Evolutionary conservation across 2,113 vertebrate genomes (phyloP), one percentile per base, ranked within the genome.

Genomic region (Lepisosteus osseus): DNA sequence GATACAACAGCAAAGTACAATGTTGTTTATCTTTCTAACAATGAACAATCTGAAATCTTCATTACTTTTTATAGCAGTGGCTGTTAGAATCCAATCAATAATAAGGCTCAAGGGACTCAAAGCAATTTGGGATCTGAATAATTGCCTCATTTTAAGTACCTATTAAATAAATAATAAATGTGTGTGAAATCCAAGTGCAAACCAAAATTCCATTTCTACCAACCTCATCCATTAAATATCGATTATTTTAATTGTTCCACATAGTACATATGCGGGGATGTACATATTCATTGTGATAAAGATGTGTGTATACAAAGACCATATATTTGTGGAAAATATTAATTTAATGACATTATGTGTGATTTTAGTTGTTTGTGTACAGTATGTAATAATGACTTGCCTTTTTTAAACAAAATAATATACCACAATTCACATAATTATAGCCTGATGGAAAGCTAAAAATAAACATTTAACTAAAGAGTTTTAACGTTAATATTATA

Each of bases 101-200:
- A 12, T 11, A n/a, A 59, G n/a, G 56, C 56, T 59, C 56, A 12
- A 12, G 56, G 56, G 56, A 59, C 56, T 12, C 11, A 59, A 59
- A 59, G n/a, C 56, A 59, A n/a, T 59, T 59, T 59, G n/a, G n/a
- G 56, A n/a, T n/a, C 56, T 59, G 56, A 59, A 59, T 59, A 59
- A 59, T 59, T 59, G 47, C 47, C 47, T 51, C 12, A 4, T n/a
- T 59, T 59, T 59, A 59, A 59, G 56, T n/a, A 59, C 56, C 56
- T 11, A 59, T 59, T 9, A 59, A 59, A 59, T 59, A 59, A 59
- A 59, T 59, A 59, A 59, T 59, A 59, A 59, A 14, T 59, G 56
- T 59, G 56, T 59, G 56, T 59, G 56, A 59, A 59, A 59, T 59
- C 56, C 56, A 59, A 59, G 56, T 59, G 56, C n/a, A 59, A 59